Evolutionary conservation across 2,797 vertebrate species (phyloP).

Genomic region (Apogon talboti): DNA sequence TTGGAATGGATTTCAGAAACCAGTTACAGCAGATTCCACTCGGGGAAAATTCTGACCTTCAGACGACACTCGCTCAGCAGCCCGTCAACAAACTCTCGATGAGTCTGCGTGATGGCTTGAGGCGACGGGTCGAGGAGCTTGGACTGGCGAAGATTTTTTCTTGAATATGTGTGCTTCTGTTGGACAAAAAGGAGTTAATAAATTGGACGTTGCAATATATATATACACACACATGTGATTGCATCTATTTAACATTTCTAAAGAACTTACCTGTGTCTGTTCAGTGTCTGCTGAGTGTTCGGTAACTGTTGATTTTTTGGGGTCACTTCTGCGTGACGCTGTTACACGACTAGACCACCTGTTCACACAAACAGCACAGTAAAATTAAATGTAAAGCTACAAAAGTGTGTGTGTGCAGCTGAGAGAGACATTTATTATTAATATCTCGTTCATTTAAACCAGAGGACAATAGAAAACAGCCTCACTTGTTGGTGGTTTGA

Average conservation of each 20-base stretch:
- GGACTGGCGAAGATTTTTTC: conserved; percentile 90
- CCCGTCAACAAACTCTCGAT: conserved; percentile 95
- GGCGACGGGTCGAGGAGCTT: conserved; percentile 94
- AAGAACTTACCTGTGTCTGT: conserved; percentile 85
- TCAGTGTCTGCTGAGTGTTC: conserved; percentile 91
- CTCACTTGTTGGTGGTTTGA: conserved; percentile 96
- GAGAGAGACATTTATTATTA: too few species aligned
- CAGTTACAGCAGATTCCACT: neutral
- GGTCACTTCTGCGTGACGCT: conserved; percentile 87
- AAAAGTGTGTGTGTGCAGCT: too few species aligned
- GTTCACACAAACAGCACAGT: conserved; percentile 53
- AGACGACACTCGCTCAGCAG: conserved; percentile 95
- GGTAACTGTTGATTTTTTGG: conserved; percentile 80
- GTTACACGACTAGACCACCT: conserved; percentile 92
- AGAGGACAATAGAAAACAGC: conserved; percentile 1
- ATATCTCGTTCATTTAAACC: neutral
- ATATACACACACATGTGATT: too few species aligned
- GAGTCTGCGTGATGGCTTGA: conserved; percentile 92
- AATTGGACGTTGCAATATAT: conserved; percentile 1
- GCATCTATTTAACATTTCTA: too few species aligned
- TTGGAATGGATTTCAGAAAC: conserved; percentile 4
- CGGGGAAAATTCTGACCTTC: conserved; percentile 85
- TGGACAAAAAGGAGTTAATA: conserved; percentile 80
- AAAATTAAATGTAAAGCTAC: neutral
- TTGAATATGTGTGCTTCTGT: conserved; percentile 89